Evolutionary conservation across 1,140 invertebrate species (phyloP).

Genomic region (Pristionchus pacificus): DNA sequence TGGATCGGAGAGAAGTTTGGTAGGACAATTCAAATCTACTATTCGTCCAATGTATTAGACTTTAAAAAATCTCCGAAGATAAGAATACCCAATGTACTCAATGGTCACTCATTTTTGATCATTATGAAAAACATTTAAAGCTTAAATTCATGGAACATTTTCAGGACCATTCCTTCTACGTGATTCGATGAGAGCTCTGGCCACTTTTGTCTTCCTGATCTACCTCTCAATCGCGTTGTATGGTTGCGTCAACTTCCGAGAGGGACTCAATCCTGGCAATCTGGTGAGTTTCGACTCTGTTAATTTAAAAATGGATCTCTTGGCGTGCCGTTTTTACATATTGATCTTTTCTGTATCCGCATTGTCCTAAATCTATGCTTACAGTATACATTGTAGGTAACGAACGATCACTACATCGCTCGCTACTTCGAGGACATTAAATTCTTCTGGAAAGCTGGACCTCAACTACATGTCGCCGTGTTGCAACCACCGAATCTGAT

Average conservation of each 20-base stretch:
- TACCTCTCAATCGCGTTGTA: constrained; percentile 74
- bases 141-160: too few species aligned
- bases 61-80: too few species aligned
- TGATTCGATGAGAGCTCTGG: constrained; percentile 70
- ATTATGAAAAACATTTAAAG: too few species aligned
- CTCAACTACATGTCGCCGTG: constrained; percentile 56
- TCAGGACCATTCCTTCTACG: constrained; percentile 76
- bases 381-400: constrained; percentile 24
- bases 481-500: constrained; percentile 53
- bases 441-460: constrained; percentile 50
- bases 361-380: too few species aligned
- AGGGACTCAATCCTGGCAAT: constrained; percentile 54
- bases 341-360: too few species aligned
- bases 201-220: constrained; percentile 73
- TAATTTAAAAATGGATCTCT: too few species aligned
- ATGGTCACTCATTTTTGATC: too few species aligned
- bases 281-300: too few species aligned
- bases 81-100: too few species aligned
- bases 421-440: constrained; percentile 53
- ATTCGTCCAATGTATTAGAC: too few species aligned
- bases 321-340: too few species aligned
- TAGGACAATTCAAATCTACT: neutral
- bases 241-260: constrained; percentile 74
- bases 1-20: constrained; percentile 13
- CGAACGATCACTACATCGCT: constrained; percentile 53